phyloP scores from a whole-genome alignment of 1,140 invertebrate species.

The Bathynomus jamesi region DNA sequence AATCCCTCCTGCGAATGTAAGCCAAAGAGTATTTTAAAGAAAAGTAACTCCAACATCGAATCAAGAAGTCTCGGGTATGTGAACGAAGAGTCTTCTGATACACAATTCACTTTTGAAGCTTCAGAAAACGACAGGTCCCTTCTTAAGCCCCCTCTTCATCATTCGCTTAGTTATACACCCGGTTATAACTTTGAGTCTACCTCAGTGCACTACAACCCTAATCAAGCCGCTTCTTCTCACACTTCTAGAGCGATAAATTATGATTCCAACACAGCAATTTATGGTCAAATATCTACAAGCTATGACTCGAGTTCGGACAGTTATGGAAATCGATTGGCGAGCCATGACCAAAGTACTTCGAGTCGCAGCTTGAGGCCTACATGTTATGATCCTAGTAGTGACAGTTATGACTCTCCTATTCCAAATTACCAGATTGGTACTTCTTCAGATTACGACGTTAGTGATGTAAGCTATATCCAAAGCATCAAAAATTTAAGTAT shows the following conservation, averaged over 20 bases:
- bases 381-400: too few relatives aligned
- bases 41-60: constrained; percentile 40
- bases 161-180: background rate
- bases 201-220: background rate
- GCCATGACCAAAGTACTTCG: too few relatives aligned
- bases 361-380: too few relatives aligned
- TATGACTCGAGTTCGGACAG: background rate
- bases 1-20: constrained; percentile 27
- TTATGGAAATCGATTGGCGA: too few relatives aligned
- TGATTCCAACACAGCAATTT: background rate
- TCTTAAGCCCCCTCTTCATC: background rate
- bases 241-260: too few relatives aligned
- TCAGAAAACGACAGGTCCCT: background rate
- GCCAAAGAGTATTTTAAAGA: constrained; percentile 42
- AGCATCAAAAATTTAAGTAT: background rate
- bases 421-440: too few relatives aligned
- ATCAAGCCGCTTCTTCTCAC: background rate
- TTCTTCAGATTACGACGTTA: background rate
- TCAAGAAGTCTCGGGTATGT: constrained; percentile 37
- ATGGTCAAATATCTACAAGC: background rate
- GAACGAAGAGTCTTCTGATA: constrained; percentile 13
- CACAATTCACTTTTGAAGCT: background rate
- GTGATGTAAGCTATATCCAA: background rate
- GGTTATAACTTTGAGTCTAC: background rate
- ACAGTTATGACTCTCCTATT: too few relatives aligned